Percentiles rank a stretch among this genome's conserved stretches.
These are phyloP conservation scores for Oostethus manadensis DNA, from an alignment of 2,113 vertebrate genomes.

Conservation along the genomic window DNA sequence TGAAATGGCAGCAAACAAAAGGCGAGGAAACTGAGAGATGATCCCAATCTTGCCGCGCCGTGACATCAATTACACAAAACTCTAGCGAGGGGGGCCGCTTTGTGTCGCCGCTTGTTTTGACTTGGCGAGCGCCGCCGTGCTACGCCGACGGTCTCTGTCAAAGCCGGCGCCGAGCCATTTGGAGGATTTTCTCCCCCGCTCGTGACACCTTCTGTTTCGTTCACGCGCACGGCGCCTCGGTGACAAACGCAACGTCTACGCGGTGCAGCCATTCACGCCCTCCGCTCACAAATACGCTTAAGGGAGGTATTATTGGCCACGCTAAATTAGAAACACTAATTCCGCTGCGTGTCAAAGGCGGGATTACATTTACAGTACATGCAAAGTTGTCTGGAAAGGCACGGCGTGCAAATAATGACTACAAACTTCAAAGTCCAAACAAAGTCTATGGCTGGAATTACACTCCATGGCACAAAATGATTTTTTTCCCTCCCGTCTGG, in stretches of 20 bases:
- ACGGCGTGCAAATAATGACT: slow-evolving; percentile 48
- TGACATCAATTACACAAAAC: slow-evolving; percentile 70
- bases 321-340: slow-evolving; percentile 53
- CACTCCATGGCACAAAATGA: too few species aligned
- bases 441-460: not conserved
- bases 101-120: slow-evolving; percentile 45
- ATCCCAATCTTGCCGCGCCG: slow-evolving; percentile 61
- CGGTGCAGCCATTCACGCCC: slow-evolving; percentile 41
- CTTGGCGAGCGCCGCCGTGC: slow-evolving; percentile 53
- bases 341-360: slow-evolving; percentile 33
- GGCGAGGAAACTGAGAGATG: slow-evolving; percentile 62
- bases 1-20: slow-evolving; percentile 69
- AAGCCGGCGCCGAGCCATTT: slow-evolving; percentile 38
- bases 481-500: too few species aligned
- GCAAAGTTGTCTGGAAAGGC: slow-evolving; percentile 39
- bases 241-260: slow-evolving; percentile 57
- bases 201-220: slow-evolving; percentile 43
- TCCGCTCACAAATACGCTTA: slow-evolving; percentile 28
- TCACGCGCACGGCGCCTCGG: slow-evolving; percentile 34
- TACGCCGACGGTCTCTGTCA: slow-evolving; percentile 63
- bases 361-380: slow-evolving; percentile 61
- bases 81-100: slow-evolving; percentile 51
- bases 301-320: slow-evolving; percentile 47
- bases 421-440: slow-evolving; percentile 50
- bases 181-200: slow-evolving; percentile 56